These are phyloP conservation scores for Chaetops frenatus DNA, from an alignment of 2,113 vertebrate species.

Conservation along the genomic window DNA sequence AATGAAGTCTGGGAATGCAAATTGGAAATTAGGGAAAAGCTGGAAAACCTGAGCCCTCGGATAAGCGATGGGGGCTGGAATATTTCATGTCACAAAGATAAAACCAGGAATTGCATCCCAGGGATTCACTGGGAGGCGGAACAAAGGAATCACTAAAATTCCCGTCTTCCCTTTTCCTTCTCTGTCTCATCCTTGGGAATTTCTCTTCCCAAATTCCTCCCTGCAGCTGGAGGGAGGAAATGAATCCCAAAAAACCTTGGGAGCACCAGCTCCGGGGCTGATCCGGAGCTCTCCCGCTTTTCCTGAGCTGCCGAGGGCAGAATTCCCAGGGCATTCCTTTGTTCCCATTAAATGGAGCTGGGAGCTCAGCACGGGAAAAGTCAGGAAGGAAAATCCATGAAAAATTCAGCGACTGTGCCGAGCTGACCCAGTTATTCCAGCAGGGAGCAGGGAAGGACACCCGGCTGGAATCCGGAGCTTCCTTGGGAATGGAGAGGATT, in stretches of 20 bases:
- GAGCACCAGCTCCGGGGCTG: background rate
- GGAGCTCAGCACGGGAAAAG: background rate
- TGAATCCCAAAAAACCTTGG: background rate
- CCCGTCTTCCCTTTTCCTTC: fast-evolving
- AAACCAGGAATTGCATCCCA: background rate
- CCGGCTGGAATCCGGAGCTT: background rate
- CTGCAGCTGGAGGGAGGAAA: background rate
- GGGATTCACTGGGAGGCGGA: background rate
- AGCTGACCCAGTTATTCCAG: conserved; percentile 14
- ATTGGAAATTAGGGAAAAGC: background rate
- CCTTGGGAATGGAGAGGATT: background rate
- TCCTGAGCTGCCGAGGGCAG: background rate
- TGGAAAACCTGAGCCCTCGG: background rate
- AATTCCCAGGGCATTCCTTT: background rate
- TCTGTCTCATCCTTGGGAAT: background rate
- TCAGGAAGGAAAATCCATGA: background rate
- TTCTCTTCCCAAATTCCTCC: background rate
- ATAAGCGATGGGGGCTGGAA: fast-evolving
- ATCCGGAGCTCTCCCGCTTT: background rate
- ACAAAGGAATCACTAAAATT: background rate
- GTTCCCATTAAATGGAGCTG: background rate
- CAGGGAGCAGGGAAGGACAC: background rate
- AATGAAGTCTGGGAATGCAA: background rate
- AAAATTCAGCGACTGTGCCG: conserved; percentile 7
- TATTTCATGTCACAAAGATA: background rate